Percentiles rank a stretch among this genome's conserved stretches.
Conservation (phyloP, 2,113 vertebrate species). For the Cichladusa arquata region DNA sequence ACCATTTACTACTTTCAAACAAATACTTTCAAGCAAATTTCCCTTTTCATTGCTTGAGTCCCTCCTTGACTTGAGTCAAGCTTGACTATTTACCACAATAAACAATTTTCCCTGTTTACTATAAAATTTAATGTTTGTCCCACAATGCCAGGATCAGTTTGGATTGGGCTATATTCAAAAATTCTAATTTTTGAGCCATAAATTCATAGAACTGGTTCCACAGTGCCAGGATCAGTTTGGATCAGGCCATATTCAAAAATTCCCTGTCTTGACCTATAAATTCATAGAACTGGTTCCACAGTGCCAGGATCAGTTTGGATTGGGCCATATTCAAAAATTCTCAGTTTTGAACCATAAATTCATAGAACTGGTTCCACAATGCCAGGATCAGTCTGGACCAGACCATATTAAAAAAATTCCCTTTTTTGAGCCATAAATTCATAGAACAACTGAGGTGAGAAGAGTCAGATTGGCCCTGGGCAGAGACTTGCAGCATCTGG, state of each 20-base stretch:
- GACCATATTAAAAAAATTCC: not conserved
- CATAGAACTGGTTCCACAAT: not conserved
- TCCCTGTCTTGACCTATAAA: fast-evolving
- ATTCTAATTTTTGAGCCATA: fast-evolving
- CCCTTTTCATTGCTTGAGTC: not conserved
- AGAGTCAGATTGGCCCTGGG: not conserved
- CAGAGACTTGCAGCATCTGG: not conserved
- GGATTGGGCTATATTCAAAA: not conserved
- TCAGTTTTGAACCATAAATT: fast-evolving
- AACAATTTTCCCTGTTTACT: not conserved
- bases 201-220: not conserved
- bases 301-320: not conserved
- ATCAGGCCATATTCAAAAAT: not conserved
- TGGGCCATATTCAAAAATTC: not conserved
- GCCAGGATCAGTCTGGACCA: not conserved
- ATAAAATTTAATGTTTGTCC: not conserved
- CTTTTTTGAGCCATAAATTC: fast-evolving
- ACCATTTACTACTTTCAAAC: not conserved
- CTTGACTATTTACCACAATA: not conserved
- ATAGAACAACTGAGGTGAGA: not conserved
- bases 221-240: not conserved
- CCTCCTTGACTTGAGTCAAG: not conserved
- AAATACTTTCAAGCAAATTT: not conserved
- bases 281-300: not conserved
- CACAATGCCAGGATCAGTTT: not conserved